Evolutionary conservation across 1,140 invertebrate genomes (phyloP).

Genomic region (Drosophila nannoptera): DNA sequence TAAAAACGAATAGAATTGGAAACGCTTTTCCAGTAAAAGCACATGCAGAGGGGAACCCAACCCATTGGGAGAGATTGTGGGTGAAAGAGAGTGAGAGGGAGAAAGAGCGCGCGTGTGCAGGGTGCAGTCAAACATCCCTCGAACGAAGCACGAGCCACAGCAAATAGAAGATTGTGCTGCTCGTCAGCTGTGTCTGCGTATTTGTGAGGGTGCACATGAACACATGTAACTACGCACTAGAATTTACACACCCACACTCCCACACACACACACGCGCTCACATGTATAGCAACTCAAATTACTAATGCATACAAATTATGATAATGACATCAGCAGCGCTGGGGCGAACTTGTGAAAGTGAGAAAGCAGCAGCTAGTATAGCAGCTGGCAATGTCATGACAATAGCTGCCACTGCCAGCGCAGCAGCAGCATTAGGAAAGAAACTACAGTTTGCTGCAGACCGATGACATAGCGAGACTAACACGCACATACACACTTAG

Average conservation of each 20-base stretch:
- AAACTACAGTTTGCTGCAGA: constrained; percentile 13
- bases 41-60: neutral
- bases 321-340: constrained; percentile 64
- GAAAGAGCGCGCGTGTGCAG: constrained; percentile 3
- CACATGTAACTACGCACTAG: neutral
- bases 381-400: constrained; percentile 43
- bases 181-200: constrained; percentile 41
- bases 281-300: constrained; percentile 37
- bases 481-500: constrained; percentile 10
- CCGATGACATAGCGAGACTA: constrained; percentile 45
- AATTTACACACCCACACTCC: constrained; percentile 7
- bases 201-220: constrained; percentile 36
- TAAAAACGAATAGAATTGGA: constrained; percentile 5
- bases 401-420: constrained; percentile 25
- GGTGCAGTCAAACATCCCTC: constrained; percentile 31
- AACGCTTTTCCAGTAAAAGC: neutral
- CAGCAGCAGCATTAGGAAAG: constrained; percentile 11
- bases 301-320: constrained; percentile 68
- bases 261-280: neutral
- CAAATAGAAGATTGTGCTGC: constrained; percentile 10
- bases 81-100: neutral
- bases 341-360: constrained; percentile 60
- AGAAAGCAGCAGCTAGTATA: constrained; percentile 43
- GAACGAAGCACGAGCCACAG: neutral
- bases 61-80: neutral